These are phyloP conservation scores for Pundamilia nyererei DNA, from an alignment of 2,113 vertebrate genomes.

Conservation along the genomic window DNA sequence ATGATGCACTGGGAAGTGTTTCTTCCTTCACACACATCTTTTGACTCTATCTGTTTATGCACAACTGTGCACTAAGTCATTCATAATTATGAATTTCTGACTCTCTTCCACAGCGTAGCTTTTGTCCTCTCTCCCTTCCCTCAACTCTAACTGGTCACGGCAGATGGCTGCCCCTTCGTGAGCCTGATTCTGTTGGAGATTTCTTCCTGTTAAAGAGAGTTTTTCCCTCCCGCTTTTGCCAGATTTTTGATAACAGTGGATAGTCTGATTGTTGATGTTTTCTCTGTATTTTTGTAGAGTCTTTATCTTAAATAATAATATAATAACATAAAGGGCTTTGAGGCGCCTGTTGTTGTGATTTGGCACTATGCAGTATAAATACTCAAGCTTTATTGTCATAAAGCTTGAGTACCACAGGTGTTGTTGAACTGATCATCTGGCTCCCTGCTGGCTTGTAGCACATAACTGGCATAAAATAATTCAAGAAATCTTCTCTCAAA, in stretches of 20 bases:
- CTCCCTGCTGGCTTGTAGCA: neutral
- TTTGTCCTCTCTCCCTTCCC: neutral
- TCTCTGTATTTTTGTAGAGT: neutral
- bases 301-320: neutral
- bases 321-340: neutral
- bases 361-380: neutral
- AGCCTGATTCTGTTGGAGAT: neutral
- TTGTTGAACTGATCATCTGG: neutral
- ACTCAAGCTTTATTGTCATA: neutral
- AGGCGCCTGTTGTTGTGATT: neutral
- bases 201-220: neutral
- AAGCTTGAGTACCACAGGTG: neutral
- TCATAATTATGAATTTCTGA: neutral
- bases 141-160: neutral
- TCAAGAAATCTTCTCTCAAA: neutral
- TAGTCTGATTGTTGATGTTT: neutral
- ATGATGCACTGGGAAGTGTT: neutral
- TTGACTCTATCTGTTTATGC: neutral
- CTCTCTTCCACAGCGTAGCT: neutral
- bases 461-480: neutral
- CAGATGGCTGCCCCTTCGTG: neutral
- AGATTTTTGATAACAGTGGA: neutral
- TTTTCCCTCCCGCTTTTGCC: neutral
- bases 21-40: neutral
- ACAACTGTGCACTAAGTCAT: neutral